Base-by-base conservation (phyloP, 2,113 vertebrate species). In the Australoheros scitulus region DNA sequence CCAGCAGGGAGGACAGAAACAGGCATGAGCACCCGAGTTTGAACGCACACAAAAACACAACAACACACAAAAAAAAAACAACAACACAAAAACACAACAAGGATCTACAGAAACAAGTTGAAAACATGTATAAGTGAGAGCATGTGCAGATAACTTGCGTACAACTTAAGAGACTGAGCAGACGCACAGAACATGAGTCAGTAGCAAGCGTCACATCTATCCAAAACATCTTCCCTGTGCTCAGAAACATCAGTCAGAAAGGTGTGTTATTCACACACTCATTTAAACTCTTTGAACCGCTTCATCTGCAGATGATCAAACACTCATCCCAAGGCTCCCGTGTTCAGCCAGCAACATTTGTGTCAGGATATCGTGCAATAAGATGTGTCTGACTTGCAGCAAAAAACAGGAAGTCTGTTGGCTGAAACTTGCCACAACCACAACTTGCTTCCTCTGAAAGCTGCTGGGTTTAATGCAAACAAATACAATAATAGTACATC, bases 371-470 rank as follows among this genome's bases (percentile, higher is more conserved):
- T 72, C 10, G 0, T 0, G 3, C n/a, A 52, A 9, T 87, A 72
- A 83, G 65, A 76, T 38, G n/a, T 32, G 11, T 15, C 6, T 38
- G 8, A 68, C 32, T 68, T 79, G 29, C 6, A 60, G 41, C 43
- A 61, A 81, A 38, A 87, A 85, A 93, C 86, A 92, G 93, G 92
- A 93, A 93, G 82, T 81, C 26, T 81, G 64, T 63, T 58, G 36
- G 78, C 76, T 84, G 47, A 88, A 83, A 86, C 57, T 75, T 86
- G 75, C 82, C 79, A 88, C 89, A 91, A 91, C 91, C 26, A 77
- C 65, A 63, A 82, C 60, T 24, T 3, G 6, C 78, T 93, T 93
- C 92, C 91, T 91, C 79, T 24, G 29, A 26, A 74, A 63, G 29
- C 15, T 1, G 26, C 63, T 86, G 61, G 32, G 79, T 79, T 79